These are phyloP conservation scores for Tetragonula clypearis DNA, from an alignment of 1,140 invertebrate genomes.

Conservation along the genomic window DNA sequence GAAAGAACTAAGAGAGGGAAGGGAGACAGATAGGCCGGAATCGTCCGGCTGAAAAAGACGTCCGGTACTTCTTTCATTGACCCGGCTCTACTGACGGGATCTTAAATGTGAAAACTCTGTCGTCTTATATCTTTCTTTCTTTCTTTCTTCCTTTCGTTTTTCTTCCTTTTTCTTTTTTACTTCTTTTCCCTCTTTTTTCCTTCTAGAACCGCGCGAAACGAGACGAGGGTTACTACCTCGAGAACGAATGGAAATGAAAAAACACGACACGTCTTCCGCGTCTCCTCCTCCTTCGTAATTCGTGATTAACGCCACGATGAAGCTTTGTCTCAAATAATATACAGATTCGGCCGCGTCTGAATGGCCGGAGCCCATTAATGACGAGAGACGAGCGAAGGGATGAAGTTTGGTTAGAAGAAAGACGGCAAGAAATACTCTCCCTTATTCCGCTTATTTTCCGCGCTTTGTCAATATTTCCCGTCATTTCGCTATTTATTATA, in stretches of 20 bases:
- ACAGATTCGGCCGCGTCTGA: neutral
- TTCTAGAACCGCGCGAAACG: neutral
- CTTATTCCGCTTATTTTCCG: neutral
- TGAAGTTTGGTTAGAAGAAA: neutral
- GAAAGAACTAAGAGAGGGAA: neutral
- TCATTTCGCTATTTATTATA: neutral
- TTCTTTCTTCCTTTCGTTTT: neutral
- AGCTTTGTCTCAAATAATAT: slow-evolving; percentile 20
- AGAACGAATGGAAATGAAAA: slow-evolving; percentile 35
- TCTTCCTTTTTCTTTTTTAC: too few relatives aligned
- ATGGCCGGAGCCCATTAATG: neutral
- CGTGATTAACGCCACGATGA: slow-evolving; percentile 13
- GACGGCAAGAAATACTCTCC: neutral
- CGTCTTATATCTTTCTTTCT: neutral
- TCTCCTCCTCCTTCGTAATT: slow-evolving; percentile 4
- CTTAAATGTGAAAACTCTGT: slow-evolving; percentile 27
- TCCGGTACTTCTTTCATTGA: slow-evolving; percentile 46
- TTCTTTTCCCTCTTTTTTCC: neutral
- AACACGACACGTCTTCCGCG: slow-evolving; percentile 13
- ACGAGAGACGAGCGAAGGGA: neutral
- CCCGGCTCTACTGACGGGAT: slow-evolving; percentile 7
- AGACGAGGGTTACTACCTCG: neutral
- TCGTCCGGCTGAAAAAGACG: slow-evolving; percentile 36
- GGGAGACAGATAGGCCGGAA: slow-evolving; percentile 1
- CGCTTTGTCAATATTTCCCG: neutral